Evolutionary conservation across 2,888 invertebrate species (phyloP), one percentile per base, ranked within the genome.

Genomic region (Schrankia costaestrigalis): DNA sequence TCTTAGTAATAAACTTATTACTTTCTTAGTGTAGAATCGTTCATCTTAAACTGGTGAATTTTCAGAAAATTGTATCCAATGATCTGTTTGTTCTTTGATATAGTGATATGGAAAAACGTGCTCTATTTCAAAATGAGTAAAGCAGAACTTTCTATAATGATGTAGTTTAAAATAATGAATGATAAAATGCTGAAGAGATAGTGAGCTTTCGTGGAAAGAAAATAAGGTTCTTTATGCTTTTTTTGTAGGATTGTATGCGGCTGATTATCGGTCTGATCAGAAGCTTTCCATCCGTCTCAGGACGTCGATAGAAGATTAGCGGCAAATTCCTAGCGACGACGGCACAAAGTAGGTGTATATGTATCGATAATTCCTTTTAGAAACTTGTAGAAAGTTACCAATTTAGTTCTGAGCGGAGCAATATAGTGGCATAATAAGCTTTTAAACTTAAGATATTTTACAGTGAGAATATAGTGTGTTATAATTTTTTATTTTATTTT

Each of bases 251-350:
- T 14, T 28, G 33, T 31, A 41, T 54, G 50, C 47, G 47, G 52
- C 45, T 40, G 46, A 49, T 62, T 63, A 63, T 65, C 64, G 54
- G 53, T 44, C 48, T 55, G 59, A 64, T 63, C 63, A 52, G 56
- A 54, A 47, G 53, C 46, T 56, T 62, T 46, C 56, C 48, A 55
- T 57, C 56, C 52, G 53, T 63, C 61, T 64, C 51, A 54, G 56
- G 54, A 47, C 41, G 43, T 49, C 58, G 48, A 54, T 49, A 26
- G 41, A 46, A 52, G 58, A 58, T 58, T 54, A 58, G 45, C 27
- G 14, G 27, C 26, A 26, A 33, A 26, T 19, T 22, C 18, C 26
- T 56, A 51, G 54, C 38, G 54, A 32, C 45, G 46, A 23, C n/a
- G n/a, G n/a, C n/a, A n/a, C n/a, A n/a, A n/a, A 8, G 11, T 23